phyloP scores from a whole-genome alignment of 2,888 invertebrate genomes.

The Harpalus rubripes region DNA sequence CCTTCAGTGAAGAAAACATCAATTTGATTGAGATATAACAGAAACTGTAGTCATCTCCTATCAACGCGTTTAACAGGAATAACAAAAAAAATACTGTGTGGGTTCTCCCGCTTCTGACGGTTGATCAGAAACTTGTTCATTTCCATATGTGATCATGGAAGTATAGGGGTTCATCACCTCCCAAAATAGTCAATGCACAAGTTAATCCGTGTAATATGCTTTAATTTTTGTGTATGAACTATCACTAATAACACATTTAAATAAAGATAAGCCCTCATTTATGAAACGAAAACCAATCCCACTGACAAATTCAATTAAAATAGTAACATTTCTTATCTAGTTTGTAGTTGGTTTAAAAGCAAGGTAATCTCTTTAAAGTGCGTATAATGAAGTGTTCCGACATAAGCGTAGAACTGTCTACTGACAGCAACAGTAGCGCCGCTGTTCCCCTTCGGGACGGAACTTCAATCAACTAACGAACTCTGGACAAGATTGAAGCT shows the following conservation, averaged over 20 bases:
- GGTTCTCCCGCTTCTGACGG: too few species aligned
- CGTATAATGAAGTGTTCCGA: not conserved
- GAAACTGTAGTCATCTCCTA: too few species aligned
- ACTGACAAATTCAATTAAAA: not conserved
- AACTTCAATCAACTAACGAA: constrained; percentile 1
- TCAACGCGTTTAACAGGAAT: too few species aligned
- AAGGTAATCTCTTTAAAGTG: not conserved
- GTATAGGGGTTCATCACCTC: too few species aligned
- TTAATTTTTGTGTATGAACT: too few species aligned
- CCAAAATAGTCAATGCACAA: too few species aligned
- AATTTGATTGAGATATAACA: too few species aligned
- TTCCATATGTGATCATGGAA: too few species aligned
- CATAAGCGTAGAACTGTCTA: not conserved
- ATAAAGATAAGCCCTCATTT: not conserved
- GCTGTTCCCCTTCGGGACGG: not conserved
- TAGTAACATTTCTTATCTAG: not conserved
- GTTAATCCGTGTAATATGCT: too few species aligned
- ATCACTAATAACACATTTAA: not conserved
- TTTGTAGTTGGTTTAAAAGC: not conserved
- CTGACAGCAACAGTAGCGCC: not conserved
- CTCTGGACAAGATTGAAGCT: not conserved
- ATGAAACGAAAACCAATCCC: not conserved
- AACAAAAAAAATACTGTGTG: too few species aligned
- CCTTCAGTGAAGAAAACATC: too few species aligned
- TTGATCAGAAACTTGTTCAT: too few species aligned